These are phyloP conservation scores for Fragum fragum DNA, from an alignment of 2,888 invertebrate genomes.

Conservation along the genomic window DNA sequence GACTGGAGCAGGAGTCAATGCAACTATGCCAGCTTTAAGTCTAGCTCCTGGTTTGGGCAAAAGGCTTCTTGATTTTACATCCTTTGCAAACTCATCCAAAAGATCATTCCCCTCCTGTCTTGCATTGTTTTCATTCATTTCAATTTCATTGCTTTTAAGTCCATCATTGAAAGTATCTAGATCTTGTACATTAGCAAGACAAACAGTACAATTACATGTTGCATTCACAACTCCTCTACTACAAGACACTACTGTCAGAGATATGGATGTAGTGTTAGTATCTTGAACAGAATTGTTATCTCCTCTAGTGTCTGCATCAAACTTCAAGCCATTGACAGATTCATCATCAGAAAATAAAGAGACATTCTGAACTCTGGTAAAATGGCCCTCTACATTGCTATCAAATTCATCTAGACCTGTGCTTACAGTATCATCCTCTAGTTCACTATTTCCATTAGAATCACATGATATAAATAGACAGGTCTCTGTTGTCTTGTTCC, in stretches of 20 bases:
- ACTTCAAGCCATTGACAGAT: neutral
- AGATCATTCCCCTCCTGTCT: neutral
- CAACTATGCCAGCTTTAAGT: constrained; percentile 46
- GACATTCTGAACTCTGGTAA: neutral
- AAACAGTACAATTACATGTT: constrained; percentile 44
- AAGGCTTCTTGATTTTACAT: constrained; percentile 22
- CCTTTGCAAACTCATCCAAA: neutral
- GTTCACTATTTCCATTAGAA: constrained; percentile 37
- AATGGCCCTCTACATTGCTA: neutral
- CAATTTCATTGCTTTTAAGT: neutral
- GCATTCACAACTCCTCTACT: constrained; percentile 52
- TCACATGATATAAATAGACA: constrained; percentile 66
- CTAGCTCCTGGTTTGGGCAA: constrained; percentile 41
- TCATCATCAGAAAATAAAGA: neutral
- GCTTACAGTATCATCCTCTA: neutral
- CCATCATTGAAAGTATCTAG: neutral
- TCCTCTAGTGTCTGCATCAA: neutral
- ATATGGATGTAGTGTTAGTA: constrained; percentile 26
- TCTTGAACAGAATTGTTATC: neutral
- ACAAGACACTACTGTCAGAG: constrained; percentile 57
- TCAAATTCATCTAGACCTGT: neutral
- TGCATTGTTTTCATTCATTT: neutral
- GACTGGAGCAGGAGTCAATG: constrained; percentile 50
- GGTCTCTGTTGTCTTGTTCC: constrained; percentile 43
- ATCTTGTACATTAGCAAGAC: neutral